phyloP scores from a whole-genome alignment of 2,888 invertebrate genomes.

The Galeruca laticollis region DNA sequence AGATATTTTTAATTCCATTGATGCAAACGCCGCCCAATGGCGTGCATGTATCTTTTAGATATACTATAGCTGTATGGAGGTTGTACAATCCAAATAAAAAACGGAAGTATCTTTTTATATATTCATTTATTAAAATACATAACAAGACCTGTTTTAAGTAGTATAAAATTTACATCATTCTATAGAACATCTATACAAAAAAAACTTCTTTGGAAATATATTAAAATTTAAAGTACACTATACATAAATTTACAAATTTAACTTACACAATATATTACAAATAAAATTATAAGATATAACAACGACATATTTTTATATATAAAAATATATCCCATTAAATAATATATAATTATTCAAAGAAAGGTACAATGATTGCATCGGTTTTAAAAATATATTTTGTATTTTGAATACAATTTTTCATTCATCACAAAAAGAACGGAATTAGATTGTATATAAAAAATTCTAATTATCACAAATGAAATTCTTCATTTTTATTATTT shows the following conservation, averaged over 20 bases:
- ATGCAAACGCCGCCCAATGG: no score
- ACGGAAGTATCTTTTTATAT: slow-evolving; percentile 44
- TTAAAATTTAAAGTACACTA: slow-evolving; percentile 64
- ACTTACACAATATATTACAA: slow-evolving; percentile 60
- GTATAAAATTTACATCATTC: slow-evolving; percentile 65
- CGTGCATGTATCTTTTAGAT: no score
- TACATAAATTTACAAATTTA: slow-evolving; percentile 62
- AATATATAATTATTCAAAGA: slow-evolving; percentile 52
- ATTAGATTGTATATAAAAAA: slow-evolving; percentile 42
- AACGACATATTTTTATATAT: slow-evolving; percentile 61
- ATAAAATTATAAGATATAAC: slow-evolving; percentile 64
- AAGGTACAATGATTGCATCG: slow-evolving; percentile 63
- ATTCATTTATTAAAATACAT: slow-evolving; percentile 64
- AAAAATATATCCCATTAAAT: slow-evolving; percentile 61
- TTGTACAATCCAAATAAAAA: background rate
- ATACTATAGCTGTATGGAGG: background rate
- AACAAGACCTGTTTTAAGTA: slow-evolving; percentile 64
- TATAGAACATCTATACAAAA: slow-evolving; percentile 60
- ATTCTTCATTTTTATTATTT: no score
- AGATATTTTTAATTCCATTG: no score
- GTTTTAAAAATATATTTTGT: slow-evolving; percentile 58
- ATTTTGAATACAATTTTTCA: slow-evolving; percentile 61
- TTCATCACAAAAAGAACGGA: slow-evolving; percentile 67
- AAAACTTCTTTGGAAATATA: slow-evolving; percentile 66
- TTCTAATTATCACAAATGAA: slow-evolving; percentile 42